Base-by-base conservation (phyloP, 64 coral and sea anemone genomes). In the Montipora capricornis region DNA sequence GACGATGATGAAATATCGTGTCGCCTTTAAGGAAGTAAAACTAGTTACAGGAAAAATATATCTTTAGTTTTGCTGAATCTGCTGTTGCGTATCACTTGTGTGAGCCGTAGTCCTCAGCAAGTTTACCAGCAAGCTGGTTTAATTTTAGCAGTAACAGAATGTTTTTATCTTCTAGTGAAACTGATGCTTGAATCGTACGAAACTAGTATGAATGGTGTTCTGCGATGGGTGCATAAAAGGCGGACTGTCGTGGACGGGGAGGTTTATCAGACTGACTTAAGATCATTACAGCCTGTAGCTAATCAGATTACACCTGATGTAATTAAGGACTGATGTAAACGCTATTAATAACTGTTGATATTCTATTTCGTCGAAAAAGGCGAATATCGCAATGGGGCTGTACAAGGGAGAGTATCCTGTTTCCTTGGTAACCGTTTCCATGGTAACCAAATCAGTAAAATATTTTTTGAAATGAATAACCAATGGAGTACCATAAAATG, bases 61-160 rank as follows among this genome's bases (percentile, higher is more conserved):
- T 70, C 19, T 19, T 70, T 70, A 70, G 67, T 70, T 70, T 70
- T 70, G 67, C 67, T 70, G 67, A 70, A 70, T 70, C 67, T 22
- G 67, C 67, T 70, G 67, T 70, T 55, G 52, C 52, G 52, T 55
- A 55, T 55, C 52, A 55, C 52, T 55, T 55, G 52, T 55, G 52
- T 55, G 15, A 83, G 80, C 80, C 20, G 20, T 83, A 83, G 82
- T 86, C 37, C 53, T 86, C 26, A 59, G 19, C 67, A 22, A 70
- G 67, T 70, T 70, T 86, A 44, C 60, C 44, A 68, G 22, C 71
- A 60, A 68, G 82, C 59, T 68, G 68, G 82, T 86, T 86, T 86
- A 86, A 86, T 71, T 86, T 86, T 71, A 86, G 82, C 51, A 59
- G 82, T 86, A 86, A 86, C 55, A 86, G 82, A 86, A 86, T 86